Conservation (phyloP, 2,888 invertebrate species). For the Cheilosia impressa region DNA sequence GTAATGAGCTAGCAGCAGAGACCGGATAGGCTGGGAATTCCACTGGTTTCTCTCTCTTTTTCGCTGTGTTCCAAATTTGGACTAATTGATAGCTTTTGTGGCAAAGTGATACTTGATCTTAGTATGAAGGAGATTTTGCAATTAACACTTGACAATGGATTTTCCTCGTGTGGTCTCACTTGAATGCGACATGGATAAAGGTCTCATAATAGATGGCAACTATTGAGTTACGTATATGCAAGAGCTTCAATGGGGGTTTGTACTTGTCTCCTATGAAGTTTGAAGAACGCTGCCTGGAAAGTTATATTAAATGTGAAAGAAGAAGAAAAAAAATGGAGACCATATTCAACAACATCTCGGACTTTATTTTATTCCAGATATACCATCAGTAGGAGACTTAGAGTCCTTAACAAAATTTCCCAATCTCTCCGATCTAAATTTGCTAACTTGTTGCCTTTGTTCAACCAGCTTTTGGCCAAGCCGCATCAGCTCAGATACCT, state of each 20-base stretch:
- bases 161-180: slow-evolving; percentile 27
- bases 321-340: too few relatives aligned
- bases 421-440: not conserved
- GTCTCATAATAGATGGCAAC: not conserved
- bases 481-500: slow-evolving; percentile 27
- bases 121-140: slow-evolving; percentile 23
- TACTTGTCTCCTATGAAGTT: too few relatives aligned
- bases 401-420: too few relatives aligned
- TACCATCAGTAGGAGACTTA: too few relatives aligned
- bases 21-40: slow-evolving; percentile 60
- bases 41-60: slow-evolving; percentile 5
- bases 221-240: not conserved
- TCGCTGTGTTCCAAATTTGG: slow-evolving; percentile 52
- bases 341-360: too few relatives aligned
- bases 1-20: slow-evolving; percentile 37
- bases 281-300: too few relatives aligned
- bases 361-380: too few relatives aligned
- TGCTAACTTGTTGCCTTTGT: slow-evolving; percentile 27
- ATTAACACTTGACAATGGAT: slow-evolving; percentile 57
- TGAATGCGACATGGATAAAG: slow-evolving; percentile 12
- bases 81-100: slow-evolving; percentile 54
- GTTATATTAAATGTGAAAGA: too few relatives aligned
- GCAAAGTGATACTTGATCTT: slow-evolving; percentile 62
- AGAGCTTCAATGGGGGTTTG: not conserved
- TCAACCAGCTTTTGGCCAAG: slow-evolving; percentile 38